These are phyloP conservation scores for Phalacrocorax brasilianus DNA, from an alignment of 2,113 vertebrate species.

Conservation along the genomic window DNA sequence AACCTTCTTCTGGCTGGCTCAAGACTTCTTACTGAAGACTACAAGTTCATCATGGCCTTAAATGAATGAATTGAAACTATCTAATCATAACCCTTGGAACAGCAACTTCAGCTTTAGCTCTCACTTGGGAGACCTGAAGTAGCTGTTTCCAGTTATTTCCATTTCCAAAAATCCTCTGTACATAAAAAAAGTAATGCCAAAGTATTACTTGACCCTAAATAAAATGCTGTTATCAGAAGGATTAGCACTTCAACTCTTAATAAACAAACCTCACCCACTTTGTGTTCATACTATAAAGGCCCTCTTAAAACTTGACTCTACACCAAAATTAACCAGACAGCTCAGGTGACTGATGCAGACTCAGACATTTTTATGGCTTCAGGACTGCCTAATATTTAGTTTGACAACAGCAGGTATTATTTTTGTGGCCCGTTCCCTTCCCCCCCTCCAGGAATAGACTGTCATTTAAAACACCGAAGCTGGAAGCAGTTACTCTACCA, in stretches of 20 bases:
- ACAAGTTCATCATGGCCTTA: conserved; percentile 18
- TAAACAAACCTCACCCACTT: neutral
- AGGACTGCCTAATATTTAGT: neutral
- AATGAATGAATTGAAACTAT: conserved; percentile 38
- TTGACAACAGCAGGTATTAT: neutral
- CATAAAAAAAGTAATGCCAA: neutral
- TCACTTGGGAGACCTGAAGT: conserved; percentile 47
- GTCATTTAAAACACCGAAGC: neutral
- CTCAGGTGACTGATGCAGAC: neutral
- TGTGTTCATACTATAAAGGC: neutral
- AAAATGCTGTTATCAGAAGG: neutral
- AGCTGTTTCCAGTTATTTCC: conserved; percentile 51
- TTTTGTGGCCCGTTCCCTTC: neutral
- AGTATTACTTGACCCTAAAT: neutral
- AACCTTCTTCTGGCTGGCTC: conserved; percentile 24
- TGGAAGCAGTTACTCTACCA: neutral
- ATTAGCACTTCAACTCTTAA: neutral
- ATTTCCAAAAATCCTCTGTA: conserved; percentile 27
- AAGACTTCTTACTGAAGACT: conserved; percentile 11
- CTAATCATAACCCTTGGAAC: conserved; percentile 31
- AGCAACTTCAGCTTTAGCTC: conserved; percentile 48
- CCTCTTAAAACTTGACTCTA: neutral
- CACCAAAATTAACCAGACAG: neutral
- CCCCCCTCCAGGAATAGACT: neutral
- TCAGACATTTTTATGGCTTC: neutral